Conservation (phyloP, 53 echinoderm and acorn worm species). For the Holothuria scabra region DNA sequence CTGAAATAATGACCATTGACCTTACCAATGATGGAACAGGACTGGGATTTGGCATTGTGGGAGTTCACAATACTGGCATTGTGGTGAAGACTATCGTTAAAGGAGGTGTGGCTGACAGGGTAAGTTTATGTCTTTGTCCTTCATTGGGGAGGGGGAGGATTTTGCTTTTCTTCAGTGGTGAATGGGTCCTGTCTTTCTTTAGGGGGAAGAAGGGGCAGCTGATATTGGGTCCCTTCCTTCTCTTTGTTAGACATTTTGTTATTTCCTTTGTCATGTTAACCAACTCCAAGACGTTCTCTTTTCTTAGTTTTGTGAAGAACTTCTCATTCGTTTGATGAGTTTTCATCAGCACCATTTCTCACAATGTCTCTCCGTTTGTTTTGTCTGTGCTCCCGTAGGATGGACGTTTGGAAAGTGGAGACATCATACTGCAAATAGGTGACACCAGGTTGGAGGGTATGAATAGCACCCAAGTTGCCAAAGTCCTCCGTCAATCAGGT, state of each 20-base stretch:
- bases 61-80: conserved; percentile 87
- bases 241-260: too few species aligned
- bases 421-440: conserved; percentile 93
- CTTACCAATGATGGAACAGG: conserved; percentile 88
- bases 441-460: conserved; percentile 90
- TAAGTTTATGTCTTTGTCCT: conserved; percentile 36
- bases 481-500: conserved; percentile 87
- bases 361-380: too few species aligned
- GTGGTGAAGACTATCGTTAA: conserved; percentile 95
- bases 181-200: too few species aligned
- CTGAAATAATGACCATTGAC: conserved; percentile 63
- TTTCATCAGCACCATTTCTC: too few species aligned
- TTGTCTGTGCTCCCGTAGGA: conserved; percentile 53
- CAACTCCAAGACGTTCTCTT: too few species aligned
- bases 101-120: conserved; percentile 86
- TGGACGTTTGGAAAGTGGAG: conserved; percentile 91
- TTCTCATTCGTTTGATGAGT: too few species aligned
- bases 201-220: too few species aligned
- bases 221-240: too few species aligned
- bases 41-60: conserved; percentile 95
- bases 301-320: too few species aligned
- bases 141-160: too few species aligned
- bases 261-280: too few species aligned
- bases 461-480: conserved; percentile 92
- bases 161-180: too few species aligned